phyloP scores from a whole-genome alignment of 2,797 vertebrate species.

The Pseudomugil tenellus region DNA sequence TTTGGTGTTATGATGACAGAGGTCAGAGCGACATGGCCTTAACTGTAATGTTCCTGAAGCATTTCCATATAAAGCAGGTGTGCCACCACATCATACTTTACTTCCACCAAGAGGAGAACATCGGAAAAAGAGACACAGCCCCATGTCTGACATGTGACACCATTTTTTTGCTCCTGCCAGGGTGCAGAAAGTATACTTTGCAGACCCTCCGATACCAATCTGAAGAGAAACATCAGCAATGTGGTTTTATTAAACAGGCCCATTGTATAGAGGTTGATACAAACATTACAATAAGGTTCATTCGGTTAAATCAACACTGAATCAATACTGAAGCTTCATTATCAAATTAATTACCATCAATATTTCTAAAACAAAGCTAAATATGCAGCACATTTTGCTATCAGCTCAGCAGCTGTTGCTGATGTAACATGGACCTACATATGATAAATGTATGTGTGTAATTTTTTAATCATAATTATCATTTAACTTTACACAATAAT shows the following conservation, averaged over 20 bases:
- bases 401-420: neutral
- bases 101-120: slow-evolving; percentile 72
- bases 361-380: neutral
- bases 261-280: neutral
- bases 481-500: neutral
- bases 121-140: slow-evolving; percentile 66
- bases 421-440: neutral
- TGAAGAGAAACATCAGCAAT: slow-evolving; percentile 38
- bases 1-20: neutral
- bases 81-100: slow-evolving; percentile 80
- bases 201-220: slow-evolving; percentile 74
- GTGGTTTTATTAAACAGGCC: neutral
- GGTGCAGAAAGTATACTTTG: slow-evolving; percentile 61
- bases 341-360: neutral
- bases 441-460: neutral
- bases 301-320: neutral
- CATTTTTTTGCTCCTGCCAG: slow-evolving; percentile 14
- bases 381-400: neutral
- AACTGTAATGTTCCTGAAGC: slow-evolving; percentile 82
- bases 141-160: slow-evolving; percentile 51
- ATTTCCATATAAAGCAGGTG: slow-evolving; percentile 80
- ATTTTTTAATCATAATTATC: neutral
- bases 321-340: neutral
- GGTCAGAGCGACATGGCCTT: slow-evolving; percentile 30
- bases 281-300: neutral